These are phyloP conservation scores for Paramormyrops kingsleyae DNA, from an alignment of 2,113 vertebrate genomes.

Conservation along the genomic window DNA sequence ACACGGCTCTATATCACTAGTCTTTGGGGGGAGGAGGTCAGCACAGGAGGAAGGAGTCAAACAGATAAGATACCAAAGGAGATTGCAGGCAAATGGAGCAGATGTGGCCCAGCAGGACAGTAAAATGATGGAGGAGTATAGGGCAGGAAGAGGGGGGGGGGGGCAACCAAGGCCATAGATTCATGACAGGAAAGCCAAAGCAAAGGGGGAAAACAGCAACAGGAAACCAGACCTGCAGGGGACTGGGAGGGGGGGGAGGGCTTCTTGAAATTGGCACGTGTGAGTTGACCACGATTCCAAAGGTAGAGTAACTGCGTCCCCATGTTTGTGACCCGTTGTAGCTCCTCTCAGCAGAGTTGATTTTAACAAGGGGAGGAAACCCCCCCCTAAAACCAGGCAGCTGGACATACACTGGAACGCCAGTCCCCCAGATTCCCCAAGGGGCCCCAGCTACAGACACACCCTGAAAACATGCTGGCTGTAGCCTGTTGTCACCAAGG, in stretches of 20 bases:
- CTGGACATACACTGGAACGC: not conserved
- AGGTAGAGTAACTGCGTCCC: not conserved
- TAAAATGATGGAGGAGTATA: not conserved
- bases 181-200: not conserved
- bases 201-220: not conserved
- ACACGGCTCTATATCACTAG: not conserved
- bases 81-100: slow-evolving; percentile 6
- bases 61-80: slow-evolving; percentile 13
- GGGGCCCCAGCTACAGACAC: not conserved
- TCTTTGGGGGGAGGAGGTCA: not conserved
- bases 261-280: not conserved
- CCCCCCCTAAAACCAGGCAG: not conserved
- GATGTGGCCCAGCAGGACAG: slow-evolving; percentile 7
- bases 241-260: not conserved
- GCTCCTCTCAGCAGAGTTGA: not conserved
- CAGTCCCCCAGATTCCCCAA: not conserved
- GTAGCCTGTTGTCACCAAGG: not conserved
- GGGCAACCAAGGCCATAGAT: not conserved
- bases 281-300: not conserved
- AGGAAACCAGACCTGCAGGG: not conserved
- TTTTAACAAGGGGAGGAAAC: not conserved
- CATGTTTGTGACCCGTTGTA: not conserved
- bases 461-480: not conserved
- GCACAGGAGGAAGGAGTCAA: not conserved
- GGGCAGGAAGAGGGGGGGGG: not conserved